phyloP scores from a whole-genome alignment of 30 jellyfish, hydroid and myxozoan genomes.

The Catostylus mosaicus region DNA sequence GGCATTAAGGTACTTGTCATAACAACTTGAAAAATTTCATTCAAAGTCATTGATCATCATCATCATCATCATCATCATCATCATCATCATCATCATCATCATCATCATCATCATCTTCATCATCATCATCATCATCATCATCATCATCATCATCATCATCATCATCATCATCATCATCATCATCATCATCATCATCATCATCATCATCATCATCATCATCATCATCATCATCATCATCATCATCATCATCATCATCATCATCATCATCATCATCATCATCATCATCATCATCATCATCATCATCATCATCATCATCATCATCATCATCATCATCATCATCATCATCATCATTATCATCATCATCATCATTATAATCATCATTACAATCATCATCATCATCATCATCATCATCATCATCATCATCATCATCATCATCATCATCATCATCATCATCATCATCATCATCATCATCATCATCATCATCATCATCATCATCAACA shows the following conservation, averaged over 20 bases:
- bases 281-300: not conserved
- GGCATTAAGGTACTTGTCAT: constrained; percentile 81
- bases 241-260: not conserved
- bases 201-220: not conserved
- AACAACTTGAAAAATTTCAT: too few relatives aligned
- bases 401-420: not conserved
- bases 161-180: not conserved
- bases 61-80: not conserved
- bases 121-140: not conserved
- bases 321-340: not conserved
- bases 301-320: not conserved
- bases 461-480: not conserved
- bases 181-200: not conserved
- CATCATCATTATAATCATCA: not conserved
- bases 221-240: not conserved
- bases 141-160: not conserved
- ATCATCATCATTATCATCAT: not conserved
- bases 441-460: not conserved
- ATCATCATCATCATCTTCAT: not conserved
- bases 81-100: not conserved
- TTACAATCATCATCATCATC: not conserved
- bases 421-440: not conserved
- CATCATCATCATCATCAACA: not conserved
- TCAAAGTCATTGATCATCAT: too few relatives aligned
- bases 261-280: not conserved